Evolutionary conservation across 2,797 vertebrate species (phyloP).

Genomic region (Kryptolebias ocellatus): DNA sequence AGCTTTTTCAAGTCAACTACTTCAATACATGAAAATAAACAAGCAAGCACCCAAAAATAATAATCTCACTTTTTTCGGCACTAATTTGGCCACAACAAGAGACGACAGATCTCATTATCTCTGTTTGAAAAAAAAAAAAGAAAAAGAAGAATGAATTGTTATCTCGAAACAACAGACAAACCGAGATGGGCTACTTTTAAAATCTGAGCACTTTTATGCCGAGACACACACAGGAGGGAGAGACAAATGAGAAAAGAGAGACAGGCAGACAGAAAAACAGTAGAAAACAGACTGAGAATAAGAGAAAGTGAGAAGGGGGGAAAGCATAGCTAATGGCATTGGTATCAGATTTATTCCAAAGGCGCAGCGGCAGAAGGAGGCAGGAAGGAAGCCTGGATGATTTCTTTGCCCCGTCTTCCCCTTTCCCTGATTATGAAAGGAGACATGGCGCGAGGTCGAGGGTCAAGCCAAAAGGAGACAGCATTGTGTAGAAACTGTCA

Average conservation of each 20-base stretch:
- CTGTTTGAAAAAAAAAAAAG: slow-evolving; percentile 35
- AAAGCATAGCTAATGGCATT: slow-evolving; percentile 90
- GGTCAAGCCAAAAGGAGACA: slow-evolving; percentile 98
- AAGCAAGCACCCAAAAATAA: slow-evolving; percentile 61
- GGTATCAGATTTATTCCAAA: slow-evolving; percentile 95
- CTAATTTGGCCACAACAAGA: slow-evolving; percentile 65
- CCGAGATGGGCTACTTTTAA: slow-evolving; percentile 66
- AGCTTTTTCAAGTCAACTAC: slow-evolving; percentile 46
- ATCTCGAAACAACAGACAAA: slow-evolving; percentile 75
- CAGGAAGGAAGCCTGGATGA: slow-evolving; percentile 82
- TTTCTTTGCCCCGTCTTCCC: slow-evolving; percentile 84
- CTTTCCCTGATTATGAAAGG: slow-evolving; percentile 92
- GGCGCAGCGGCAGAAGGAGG: slow-evolving; percentile 80
- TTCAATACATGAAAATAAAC: slow-evolving; percentile 67
- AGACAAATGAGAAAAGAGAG: slow-evolving; percentile 39
- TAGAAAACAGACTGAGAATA: slow-evolving; percentile 65
- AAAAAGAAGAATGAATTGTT: slow-evolving; percentile 47
- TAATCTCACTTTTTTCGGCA: slow-evolving; percentile 63
- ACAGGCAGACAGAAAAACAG: slow-evolving; percentile 66
- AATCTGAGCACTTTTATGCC: slow-evolving; percentile 78
- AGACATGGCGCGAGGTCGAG: slow-evolving; percentile 96
- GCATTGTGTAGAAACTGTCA: slow-evolving; percentile 99
- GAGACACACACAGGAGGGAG: slow-evolving; percentile 65
- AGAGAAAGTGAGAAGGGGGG: slow-evolving; percentile 63
- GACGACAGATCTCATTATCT: slow-evolving; percentile 74